Base-by-base conservation (phyloP, 2,888 invertebrate genomes). In the Azorinus chamasolen region DNA sequence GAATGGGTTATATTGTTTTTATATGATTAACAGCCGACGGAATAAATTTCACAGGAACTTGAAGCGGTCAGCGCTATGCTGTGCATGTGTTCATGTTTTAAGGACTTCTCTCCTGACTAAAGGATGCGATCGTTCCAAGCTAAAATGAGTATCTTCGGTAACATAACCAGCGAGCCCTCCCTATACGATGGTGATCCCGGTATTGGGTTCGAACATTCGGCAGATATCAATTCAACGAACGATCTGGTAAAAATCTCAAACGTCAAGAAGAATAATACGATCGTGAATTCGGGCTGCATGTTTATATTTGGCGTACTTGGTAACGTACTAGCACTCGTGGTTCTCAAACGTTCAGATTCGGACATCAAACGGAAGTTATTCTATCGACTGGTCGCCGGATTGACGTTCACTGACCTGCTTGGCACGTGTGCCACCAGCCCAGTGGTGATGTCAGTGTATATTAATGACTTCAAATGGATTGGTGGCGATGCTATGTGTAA, bases 371-470 rank as follows among this genome's bases (percentile, higher is more conserved):
- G 90, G 73, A 92, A 91, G 3, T 85, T 92, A 18, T 93, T 93
- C 79, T 93, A 92, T 84, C 88, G 92, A 53, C 84, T 93, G 45
- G 89, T 93, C 41, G 91, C 90, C 5, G 92, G 90, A 12, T 83
- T 93, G 37, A 91, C 91, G 5, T 82, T 90, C 59, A 92, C 92
- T 1, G 93, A 93, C 81, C 84, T 93, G 12, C 61, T 92, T 8
- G 93, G 93, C 5, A 93, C 91, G n/a, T 69, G 88, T 6, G 76
- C 89, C 55, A 91, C 91, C 14, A 91, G 92, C 5, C 90, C 90
- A 0, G 84, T 91, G 10, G 89, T 89, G 14, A 88, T 90, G 18
- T 80, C 85, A 2, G 85, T 87, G 3, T 92, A 93, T 84, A 68
- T 81, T n/a, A 88, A 87, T 64, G 76, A 89, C 54, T 86, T 90